Percentiles rank a stretch among this genome's conserved stretches.
phyloP scores from a whole-genome alignment of 2,888 invertebrate genomes.

The Acanthosepion lycidas region DNA sequence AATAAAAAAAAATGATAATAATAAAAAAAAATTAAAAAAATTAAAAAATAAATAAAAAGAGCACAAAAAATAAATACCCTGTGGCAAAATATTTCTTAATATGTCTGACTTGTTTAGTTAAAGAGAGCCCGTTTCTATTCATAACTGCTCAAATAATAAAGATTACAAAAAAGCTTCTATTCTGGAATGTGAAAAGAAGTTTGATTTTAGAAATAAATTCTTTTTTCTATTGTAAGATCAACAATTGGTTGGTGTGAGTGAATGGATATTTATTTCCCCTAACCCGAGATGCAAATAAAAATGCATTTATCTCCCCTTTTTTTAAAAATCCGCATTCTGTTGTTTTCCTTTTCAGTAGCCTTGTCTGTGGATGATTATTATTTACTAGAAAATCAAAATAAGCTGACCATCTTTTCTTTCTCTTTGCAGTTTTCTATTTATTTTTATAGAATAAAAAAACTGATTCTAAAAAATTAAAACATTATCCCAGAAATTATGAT shows the following conservation, averaged over 20 bases:
- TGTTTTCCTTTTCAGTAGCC: not conserved
- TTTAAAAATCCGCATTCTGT: not conserved
- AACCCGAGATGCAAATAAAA: not conserved
- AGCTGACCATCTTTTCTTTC: too few species aligned
- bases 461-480: too few species aligned
- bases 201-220: constrained; percentile 33
- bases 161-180: not conserved
- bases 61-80: not conserved
- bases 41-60: not conserved
- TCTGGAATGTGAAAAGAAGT: constrained; percentile 21
- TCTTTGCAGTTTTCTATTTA: too few species aligned
- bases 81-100: constrained; percentile 2
- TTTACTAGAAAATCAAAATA: too few species aligned
- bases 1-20: not conserved
- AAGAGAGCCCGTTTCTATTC: constrained; percentile 21
- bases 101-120: constrained; percentile 33
- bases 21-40: not conserved
- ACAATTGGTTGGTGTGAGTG: not conserved
- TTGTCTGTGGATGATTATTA: not conserved
- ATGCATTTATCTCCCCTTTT: not conserved
- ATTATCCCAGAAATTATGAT: too few species aligned
- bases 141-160: constrained; percentile 17
- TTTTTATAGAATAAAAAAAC: too few species aligned
- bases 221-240: constrained; percentile 33
- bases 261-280: not conserved